Conservation (phyloP, 2,113 vertebrate genomes). For the Oreochromis tanganicae region DNA sequence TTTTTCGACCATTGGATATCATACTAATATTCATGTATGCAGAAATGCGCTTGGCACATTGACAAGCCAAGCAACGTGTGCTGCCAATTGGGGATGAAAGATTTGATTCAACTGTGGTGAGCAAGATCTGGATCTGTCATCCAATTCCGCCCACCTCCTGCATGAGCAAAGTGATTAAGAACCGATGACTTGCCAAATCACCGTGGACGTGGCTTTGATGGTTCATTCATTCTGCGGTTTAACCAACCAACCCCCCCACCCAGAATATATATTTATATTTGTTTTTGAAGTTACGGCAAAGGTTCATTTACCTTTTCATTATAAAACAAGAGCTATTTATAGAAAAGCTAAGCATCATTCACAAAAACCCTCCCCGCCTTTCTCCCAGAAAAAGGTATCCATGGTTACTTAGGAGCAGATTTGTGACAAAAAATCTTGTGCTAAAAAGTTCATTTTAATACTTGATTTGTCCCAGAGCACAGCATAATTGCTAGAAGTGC, state of each 20-base stretch:
- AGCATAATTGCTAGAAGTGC: not conserved
- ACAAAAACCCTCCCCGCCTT: not conserved
- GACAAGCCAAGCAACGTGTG: not conserved
- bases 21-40: constrained; percentile 5
- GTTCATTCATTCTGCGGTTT: constrained; percentile 26
- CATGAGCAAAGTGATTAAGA: constrained; percentile 18
- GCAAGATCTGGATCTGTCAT: constrained; percentile 26
- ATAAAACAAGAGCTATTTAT: not conserved
- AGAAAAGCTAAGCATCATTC: not conserved
- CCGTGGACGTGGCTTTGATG: constrained; percentile 26
- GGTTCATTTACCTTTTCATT: constrained; percentile 13
- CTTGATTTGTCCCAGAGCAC: not conserved
- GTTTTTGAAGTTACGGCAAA: constrained; percentile 13
- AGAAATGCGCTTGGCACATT: constrained; percentile 8
- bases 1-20: not conserved
- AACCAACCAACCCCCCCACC: not conserved
- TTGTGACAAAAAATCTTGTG: not conserved
- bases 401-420: constrained; percentile 5
- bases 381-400: not conserved
- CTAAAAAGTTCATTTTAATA: constrained; percentile 1
- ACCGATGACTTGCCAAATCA: constrained; percentile 48
- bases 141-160: not conserved
- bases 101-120: constrained; percentile 28
- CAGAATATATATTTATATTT: not conserved
- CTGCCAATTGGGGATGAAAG: constrained; percentile 29